Evolutionary conservation across 2,888 invertebrate genomes (phyloP).

Genomic region (Pheosia gnoma): DNA sequence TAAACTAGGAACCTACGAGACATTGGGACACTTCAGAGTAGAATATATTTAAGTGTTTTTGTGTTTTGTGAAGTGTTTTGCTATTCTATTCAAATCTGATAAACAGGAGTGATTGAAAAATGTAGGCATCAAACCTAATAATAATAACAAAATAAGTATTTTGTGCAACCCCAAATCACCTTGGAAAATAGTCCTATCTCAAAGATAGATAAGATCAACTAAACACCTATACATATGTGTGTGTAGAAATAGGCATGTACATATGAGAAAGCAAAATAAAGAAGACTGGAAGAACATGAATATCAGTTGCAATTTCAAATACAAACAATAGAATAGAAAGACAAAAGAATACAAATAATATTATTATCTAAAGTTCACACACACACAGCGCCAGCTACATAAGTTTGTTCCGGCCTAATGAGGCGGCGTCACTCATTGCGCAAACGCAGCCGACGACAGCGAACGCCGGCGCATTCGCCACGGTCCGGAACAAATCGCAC

Average conservation of each 20-base stretch:
- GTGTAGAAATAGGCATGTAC: no score
- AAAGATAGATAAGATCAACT: no score
- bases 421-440: slow-evolving; percentile 68
- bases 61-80: no score
- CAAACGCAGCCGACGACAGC: slow-evolving; percentile 65
- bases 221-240: no score
- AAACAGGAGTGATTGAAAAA: no score
- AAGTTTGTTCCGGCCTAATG: slow-evolving; percentile 76
- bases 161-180: no score
- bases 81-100: no score
- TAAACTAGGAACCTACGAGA: slow-evolving; percentile 37
- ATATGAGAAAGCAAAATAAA: neutral
- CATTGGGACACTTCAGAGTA: neutral
- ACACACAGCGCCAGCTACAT: slow-evolving; percentile 38
- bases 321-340: neutral
- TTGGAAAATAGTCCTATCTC: no score
- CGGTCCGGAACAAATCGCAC: slow-evolving; percentile 75
- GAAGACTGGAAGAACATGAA: neutral
- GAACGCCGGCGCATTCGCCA: slow-evolving; percentile 68
- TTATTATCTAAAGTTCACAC: slow-evolving; percentile 38
- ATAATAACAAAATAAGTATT: no score
- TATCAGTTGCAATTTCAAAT: neutral
- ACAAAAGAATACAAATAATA: neutral
- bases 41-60: no score
- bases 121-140: no score